Conservation (phyloP, 2,113 vertebrate species). For the Hippocampus comes region DNA sequence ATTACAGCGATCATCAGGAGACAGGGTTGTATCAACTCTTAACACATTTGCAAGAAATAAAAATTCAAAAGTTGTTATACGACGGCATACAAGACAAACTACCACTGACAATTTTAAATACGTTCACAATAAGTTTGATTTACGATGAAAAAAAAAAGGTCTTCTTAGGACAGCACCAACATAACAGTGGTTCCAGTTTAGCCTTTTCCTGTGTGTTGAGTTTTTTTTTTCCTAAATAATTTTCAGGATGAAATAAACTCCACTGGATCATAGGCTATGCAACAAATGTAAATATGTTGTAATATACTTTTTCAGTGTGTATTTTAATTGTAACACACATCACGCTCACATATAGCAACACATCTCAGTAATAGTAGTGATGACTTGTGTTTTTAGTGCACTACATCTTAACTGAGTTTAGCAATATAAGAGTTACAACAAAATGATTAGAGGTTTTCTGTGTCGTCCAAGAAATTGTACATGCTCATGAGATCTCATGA, state of each 20-base stretch:
- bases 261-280: constrained; percentile 8
- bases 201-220: constrained; percentile 21
- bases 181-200: constrained; percentile 54
- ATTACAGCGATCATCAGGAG: constrained; percentile 60
- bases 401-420: constrained; percentile 57
- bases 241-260: neutral
- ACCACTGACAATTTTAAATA: constrained; percentile 71
- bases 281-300: constrained; percentile 32
- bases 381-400: constrained; percentile 65
- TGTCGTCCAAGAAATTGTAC: constrained; percentile 58
- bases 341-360: constrained; percentile 49
- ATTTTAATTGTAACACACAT: constrained; percentile 18
- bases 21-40: constrained; percentile 54
- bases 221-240: constrained; percentile 1
- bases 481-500: constrained; percentile 55
- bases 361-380: constrained; percentile 37
- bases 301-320: constrained; percentile 22
- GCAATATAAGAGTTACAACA: constrained; percentile 57
- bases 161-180: constrained; percentile 46
- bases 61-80: constrained; percentile 63
- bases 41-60: constrained; percentile 57
- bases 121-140: constrained; percentile 62
- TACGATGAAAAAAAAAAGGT: constrained; percentile 48
- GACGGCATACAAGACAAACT: constrained; percentile 63
- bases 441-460: constrained; percentile 54